Evolutionary conservation across 2,888 invertebrate genomes (phyloP).

Genomic region (Epinotia bilunana): DNA sequence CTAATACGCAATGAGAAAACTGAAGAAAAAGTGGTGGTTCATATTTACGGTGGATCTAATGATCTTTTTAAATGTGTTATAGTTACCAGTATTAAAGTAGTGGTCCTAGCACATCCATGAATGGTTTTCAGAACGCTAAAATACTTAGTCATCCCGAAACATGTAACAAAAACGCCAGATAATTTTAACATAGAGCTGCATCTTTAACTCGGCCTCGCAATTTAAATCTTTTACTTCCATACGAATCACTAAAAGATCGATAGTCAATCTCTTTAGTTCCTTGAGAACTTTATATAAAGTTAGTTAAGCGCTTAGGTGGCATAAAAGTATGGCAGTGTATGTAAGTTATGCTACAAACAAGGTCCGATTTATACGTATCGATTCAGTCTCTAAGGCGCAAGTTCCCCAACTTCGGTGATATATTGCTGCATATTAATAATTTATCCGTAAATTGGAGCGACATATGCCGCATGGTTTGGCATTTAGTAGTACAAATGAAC

Average conservation of each 20-base stretch:
- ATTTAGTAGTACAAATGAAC: constrained; percentile 64
- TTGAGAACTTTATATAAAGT: constrained; percentile 11
- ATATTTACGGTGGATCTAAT: no score
- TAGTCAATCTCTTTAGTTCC: constrained; percentile 6
- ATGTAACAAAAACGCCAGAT: no score
- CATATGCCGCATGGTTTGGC: constrained; percentile 32
- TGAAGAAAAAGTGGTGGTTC: no score
- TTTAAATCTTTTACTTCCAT: background rate
- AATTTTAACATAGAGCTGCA: no score
- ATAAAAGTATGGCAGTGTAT: background rate
- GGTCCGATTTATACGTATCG: constrained; percentile 37
- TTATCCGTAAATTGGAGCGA: constrained; percentile 40
- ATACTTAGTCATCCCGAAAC: no score
- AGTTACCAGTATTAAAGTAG: no score
- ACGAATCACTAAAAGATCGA: background rate
- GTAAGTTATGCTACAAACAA: constrained; percentile 26
- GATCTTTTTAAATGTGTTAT: no score
- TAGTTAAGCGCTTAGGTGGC: constrained; percentile 12
- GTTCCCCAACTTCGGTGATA: constrained; percentile 41
- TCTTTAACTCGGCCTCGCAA: background rate
- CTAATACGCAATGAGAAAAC: no score
- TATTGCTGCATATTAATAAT: constrained; percentile 41
- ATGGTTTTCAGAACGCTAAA: no score
- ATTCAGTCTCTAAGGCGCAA: constrained; percentile 40
- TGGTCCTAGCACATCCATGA: no score